These are phyloP conservation scores for Macrotrachela quadricornifera DNA, from an alignment of 1,140 invertebrate species.

Conservation along the genomic window DNA sequence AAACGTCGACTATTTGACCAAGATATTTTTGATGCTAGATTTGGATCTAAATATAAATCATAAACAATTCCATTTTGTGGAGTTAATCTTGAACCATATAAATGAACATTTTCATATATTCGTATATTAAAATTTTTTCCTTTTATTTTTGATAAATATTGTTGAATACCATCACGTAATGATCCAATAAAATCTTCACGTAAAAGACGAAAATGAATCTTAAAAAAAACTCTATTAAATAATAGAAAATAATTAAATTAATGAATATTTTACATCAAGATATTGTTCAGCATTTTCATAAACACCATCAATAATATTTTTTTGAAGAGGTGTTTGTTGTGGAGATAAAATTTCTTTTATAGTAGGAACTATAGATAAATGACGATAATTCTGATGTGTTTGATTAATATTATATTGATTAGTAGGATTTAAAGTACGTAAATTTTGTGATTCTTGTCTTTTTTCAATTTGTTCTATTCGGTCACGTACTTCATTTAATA, in stretches of 20 bases:
- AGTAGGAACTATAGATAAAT: constrained; percentile 18
- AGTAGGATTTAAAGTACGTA: too few species aligned
- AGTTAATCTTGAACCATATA: too few species aligned
- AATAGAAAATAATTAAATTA: too few species aligned
- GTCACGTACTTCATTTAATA: too few species aligned
- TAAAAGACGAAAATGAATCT: constrained; percentile 44
- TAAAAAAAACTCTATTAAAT: too few species aligned
- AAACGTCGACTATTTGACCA: constrained; percentile 34
- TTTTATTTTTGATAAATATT: too few species aligned
- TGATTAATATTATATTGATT: neutral
- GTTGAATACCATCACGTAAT: constrained; percentile 23
- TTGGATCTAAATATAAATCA: constrained; percentile 10
- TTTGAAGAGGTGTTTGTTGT: constrained; percentile 31
- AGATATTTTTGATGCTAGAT: constrained; percentile 8
- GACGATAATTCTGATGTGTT: constrained; percentile 21
- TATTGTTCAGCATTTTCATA: constrained; percentile 46
- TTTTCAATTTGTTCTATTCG: too few species aligned
- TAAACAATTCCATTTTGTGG: neutral
- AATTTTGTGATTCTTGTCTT: too few species aligned
- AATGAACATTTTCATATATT: too few species aligned
- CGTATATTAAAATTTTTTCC: too few species aligned
- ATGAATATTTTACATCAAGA: constrained; percentile 44
- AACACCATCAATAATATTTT: constrained; percentile 38
- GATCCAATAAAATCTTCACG: constrained; percentile 42
- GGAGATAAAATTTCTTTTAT: constrained; percentile 15